phyloP scores from a whole-genome alignment of 2,113 vertebrate species.

The Chunga burmeisteri region DNA sequence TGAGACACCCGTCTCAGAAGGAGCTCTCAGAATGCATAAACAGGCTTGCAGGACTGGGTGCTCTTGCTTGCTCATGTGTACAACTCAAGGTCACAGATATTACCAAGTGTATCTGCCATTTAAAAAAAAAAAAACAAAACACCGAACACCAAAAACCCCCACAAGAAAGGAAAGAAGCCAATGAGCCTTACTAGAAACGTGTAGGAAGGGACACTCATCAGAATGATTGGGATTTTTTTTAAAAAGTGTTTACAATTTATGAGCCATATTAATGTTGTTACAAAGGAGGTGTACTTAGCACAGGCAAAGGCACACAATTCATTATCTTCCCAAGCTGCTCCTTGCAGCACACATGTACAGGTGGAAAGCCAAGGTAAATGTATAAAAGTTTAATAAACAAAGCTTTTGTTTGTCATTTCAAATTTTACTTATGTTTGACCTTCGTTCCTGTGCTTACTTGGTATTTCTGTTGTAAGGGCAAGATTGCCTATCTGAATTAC shows the following conservation, averaged over 20 bases:
- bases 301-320: neutral
- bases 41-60: constrained; percentile 10
- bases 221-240: neutral
- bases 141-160: neutral
- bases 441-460: neutral
- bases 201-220: neutral
- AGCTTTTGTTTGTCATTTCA: neutral
- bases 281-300: neutral
- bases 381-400: neutral
- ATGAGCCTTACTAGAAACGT: neutral
- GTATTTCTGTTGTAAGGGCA: neutral
- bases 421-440: neutral
- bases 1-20: constrained; percentile 46
- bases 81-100: constrained; percentile 49
- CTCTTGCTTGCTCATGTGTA: neutral
- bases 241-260: neutral
- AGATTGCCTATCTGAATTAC: neutral
- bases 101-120: constrained; percentile 14
- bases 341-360: neutral
- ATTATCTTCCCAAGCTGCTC: neutral
- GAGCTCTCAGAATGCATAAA: constrained; percentile 55
- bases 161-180: neutral
- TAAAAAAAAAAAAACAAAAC: neutral
- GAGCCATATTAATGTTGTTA: neutral
- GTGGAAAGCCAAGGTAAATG: neutral